Percentiles rank a stretch among this genome's conserved stretches.
Evolutionary conservation across 2,113 vertebrate species (phyloP).

Genomic region (Apodemus sylvaticus): DNA sequence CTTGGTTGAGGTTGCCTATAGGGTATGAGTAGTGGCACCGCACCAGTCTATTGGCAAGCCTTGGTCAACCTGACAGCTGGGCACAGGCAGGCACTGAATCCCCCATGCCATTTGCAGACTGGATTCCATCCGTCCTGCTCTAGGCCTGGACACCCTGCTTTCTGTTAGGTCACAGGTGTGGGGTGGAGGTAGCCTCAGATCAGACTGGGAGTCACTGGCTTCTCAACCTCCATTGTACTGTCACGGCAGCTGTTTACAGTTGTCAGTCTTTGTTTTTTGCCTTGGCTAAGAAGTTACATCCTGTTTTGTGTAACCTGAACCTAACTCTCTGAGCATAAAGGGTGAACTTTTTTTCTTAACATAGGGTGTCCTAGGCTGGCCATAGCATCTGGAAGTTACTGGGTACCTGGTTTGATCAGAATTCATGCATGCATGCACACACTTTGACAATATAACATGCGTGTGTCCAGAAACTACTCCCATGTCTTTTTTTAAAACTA

Average conservation of each 20-base stretch:
- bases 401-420: slow-evolving; percentile 57
- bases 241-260: background rate
- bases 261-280: slow-evolving; percentile 57
- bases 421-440: background rate
- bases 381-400: slow-evolving; percentile 65
- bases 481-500: background rate
- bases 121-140: background rate
- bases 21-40: background rate
- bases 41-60: background rate
- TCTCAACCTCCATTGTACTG: background rate
- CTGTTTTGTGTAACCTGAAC: slow-evolving; percentile 62
- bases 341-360: slow-evolving; percentile 41
- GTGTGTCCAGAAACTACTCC: background rate
- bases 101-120: background rate
- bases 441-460: background rate
- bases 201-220: background rate
- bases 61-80: background rate
- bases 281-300: slow-evolving; percentile 68
- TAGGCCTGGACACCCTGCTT: background rate
- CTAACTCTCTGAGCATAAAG: slow-evolving; percentile 55
- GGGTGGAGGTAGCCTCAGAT: background rate
- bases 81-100: background rate
- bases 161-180: background rate
- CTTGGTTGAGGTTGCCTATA: background rate
- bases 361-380: slow-evolving; percentile 28